Evolutionary conservation across 2,888 invertebrate genomes (phyloP), one percentile per base, ranked within the genome.

Genomic region (Tachina lurida): DNA sequence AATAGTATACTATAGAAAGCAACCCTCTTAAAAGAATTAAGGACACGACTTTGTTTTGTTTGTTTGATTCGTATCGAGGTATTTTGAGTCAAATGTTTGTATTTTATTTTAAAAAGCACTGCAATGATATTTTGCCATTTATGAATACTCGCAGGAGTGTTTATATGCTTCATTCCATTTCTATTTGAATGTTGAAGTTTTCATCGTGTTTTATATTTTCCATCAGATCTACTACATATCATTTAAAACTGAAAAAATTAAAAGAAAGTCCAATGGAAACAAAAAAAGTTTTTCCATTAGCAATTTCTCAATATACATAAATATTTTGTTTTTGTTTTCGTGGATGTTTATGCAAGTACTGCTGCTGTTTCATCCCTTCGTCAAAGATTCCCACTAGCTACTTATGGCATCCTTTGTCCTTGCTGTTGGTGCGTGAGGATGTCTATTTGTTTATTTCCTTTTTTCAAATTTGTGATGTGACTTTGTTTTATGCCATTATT

Each of bases 401-500:
- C 41, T 19, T n/a, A 52, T 31, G 5, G 31, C 31, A 31, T 31
- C 7, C 31, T 31, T 31, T 13, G 62, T 68, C 49, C 60, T 67
- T 82, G 71, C 49, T 76, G 70, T 49, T 87, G 45, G 19, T 74
- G 83, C 22, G 31, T 80, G 73, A 31, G 83, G 45, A 9, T 31
- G 31, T 31, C 5, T 7, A 7, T 31, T 31, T 31, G 31, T 31
- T 31, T 31, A 31, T 31, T 31, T 7, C 7, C 7, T 31, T 47
- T 56, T 22, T 73, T 22, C 17, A 9, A 60, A 58, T 41, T 80
- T 67, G 73, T 71, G 70, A 73, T 65, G 81, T 80, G 39, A 81
- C 80, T 86, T 68, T 79, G 68, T 87, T 76, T 62, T 47, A 63
- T 87, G 71, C 52, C 60, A 58, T 71, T 84, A 84, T 84, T 83